Evolutionary conservation across 2,113 vertebrate species (phyloP).

Genomic region (Sprattus sprattus): DNA sequence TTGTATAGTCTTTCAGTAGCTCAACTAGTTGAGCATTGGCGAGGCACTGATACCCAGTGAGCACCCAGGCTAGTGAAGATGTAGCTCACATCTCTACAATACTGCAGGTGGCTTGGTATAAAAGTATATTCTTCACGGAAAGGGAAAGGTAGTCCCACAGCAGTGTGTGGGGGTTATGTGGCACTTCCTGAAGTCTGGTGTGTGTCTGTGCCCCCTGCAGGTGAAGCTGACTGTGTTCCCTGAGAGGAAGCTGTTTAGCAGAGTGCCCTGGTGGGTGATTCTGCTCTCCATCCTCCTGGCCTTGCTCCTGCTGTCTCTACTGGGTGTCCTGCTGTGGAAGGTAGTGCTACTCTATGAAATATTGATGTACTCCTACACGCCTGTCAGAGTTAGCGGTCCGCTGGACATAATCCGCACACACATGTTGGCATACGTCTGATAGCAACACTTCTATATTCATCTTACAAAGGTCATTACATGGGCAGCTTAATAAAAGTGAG

Average conservation of each 20-base stretch:
- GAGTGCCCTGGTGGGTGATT: constrained; percentile 68
- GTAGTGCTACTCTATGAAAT: constrained; percentile 42
- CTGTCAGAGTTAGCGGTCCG: not conserved
- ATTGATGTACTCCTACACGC: not conserved
- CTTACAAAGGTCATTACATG: not conserved
- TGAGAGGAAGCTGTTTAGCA: constrained; percentile 52
- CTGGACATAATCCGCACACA: not conserved
- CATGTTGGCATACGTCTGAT: not conserved
- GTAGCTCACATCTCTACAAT: no score
- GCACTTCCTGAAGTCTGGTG: not conserved
- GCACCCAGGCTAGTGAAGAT: not conserved
- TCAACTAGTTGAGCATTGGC: no score
- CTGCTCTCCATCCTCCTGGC: constrained; percentile 55
- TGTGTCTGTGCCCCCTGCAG: constrained; percentile 56
- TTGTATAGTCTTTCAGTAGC: no score
- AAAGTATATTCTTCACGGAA: no score
- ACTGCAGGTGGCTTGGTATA: not conserved
- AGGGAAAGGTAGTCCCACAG: not conserved
- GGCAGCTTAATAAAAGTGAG: not conserved
- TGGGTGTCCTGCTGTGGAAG: constrained; percentile 57
- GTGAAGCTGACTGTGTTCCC: constrained; percentile 88
- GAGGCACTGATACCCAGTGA: not conserved
- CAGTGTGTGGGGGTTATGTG: not conserved
- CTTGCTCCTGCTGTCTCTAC: constrained; percentile 51
- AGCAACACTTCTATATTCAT: not conserved